phyloP scores from a whole-genome alignment of 1,140 invertebrate species.

The Onthophagus taurus region DNA sequence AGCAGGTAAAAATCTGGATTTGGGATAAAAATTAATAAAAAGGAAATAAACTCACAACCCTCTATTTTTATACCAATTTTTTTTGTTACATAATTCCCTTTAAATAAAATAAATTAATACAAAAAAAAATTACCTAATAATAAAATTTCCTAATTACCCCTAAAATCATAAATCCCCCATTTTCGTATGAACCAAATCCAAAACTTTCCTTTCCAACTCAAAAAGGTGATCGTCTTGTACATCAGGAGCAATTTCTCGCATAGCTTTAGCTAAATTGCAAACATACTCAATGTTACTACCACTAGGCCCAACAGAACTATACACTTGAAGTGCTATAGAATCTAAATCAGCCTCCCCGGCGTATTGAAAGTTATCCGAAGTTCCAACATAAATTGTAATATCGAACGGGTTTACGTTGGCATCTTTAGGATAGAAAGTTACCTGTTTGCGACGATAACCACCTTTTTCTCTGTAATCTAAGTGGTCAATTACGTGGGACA shows the following conservation, averaged over 20 bases:
- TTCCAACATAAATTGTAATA: slow-evolving; percentile 77
- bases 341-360: slow-evolving; percentile 63
- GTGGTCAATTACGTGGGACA: slow-evolving; percentile 63
- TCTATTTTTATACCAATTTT: too few species aligned
- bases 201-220: slow-evolving; percentile 51
- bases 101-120: too few species aligned
- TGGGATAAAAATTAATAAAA: too few species aligned
- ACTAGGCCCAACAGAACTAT: slow-evolving; percentile 63
- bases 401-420: slow-evolving; percentile 45
- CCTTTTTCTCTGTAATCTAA: slow-evolving; percentile 85
- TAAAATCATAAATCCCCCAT: too few species aligned
- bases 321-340: slow-evolving; percentile 71
- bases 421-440: slow-evolving; percentile 60
- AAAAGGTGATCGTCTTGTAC: slow-evolving; percentile 67
- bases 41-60: too few species aligned
- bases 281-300: slow-evolving; percentile 85
- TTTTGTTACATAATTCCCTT: too few species aligned
- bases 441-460: slow-evolving; percentile 63
- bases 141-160: too few species aligned
- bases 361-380: slow-evolving; percentile 67
- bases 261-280: slow-evolving; percentile 69
- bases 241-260: slow-evolving; percentile 62
- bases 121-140: too few species aligned
- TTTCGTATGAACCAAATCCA: too few species aligned
- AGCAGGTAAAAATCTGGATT: too few species aligned